These are phyloP conservation scores for Neosilurus hyrtlii DNA, from an alignment of 2,797 vertebrate genomes.

Conservation along the genomic window DNA sequence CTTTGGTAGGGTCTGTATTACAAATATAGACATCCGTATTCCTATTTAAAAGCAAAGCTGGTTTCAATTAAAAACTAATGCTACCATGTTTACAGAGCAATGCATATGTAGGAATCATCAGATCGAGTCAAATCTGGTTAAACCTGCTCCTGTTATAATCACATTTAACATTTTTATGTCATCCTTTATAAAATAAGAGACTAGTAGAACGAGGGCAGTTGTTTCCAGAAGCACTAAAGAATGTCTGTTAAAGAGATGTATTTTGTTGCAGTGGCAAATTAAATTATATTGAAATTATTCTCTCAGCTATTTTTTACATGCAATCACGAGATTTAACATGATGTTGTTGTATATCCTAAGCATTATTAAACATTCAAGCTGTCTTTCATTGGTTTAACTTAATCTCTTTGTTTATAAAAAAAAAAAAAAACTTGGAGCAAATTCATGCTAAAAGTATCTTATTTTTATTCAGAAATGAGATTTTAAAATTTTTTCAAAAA, in stretches of 20 bases:
- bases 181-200: background rate
- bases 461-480: background rate
- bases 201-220: background rate
- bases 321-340: background rate
- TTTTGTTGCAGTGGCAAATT: background rate
- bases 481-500: background rate
- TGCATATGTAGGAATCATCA: background rate
- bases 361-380: constrained; percentile 2
- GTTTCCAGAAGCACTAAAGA: background rate
- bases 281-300: background rate
- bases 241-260: background rate
- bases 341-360: background rate
- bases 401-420: constrained; percentile 1
- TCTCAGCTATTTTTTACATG: background rate
- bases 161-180: background rate
- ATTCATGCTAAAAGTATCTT: background rate
- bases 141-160: constrained; percentile 6
- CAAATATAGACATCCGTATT: background rate
- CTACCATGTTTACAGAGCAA: background rate
- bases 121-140: background rate
- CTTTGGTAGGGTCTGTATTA: background rate
- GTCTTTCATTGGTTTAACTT: background rate
- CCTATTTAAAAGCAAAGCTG: background rate
- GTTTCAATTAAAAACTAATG: background rate
- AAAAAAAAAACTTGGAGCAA: background rate